Evolutionary conservation across 2,113 vertebrate species (phyloP), one percentile per base, ranked within the genome.

Genomic region (Promerops cafer): DNA sequence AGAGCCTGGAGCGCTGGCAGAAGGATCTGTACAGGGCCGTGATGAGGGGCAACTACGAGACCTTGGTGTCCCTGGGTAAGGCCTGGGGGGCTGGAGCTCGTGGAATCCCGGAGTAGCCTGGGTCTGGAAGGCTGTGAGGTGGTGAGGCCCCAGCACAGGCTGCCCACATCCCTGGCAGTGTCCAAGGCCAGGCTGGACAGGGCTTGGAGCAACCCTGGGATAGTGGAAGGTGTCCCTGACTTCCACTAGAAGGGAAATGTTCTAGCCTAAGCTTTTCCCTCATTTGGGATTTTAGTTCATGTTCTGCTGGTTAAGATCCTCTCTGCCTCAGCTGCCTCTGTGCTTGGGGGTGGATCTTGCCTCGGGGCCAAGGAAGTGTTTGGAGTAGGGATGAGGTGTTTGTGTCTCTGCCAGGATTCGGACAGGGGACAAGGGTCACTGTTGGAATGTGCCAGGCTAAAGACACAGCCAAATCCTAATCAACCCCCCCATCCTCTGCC

Each of bases 21-120:
- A 98, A 98, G 93, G 97, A 97, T 6, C 98, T 98, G 44, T 98
- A 98, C 96, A 88, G 96, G 93, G 97, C 98, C 0, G 98, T 98
- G 59, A 98, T 98, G 97, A 85, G 97, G 47, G 96, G 97, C 30
- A 98, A 98, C 96, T 98, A 98, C 0, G 98, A 98, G 85, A 97
- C 84, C 24, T 90, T 98, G 59, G 77, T 98, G 33, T 98, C 98
- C 52, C 97, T 98, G 96, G 98, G 98, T 98, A 63, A 90, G 88
- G 88, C 39, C 0, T 40, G 74, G 4, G 84, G 17, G 8, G 3
- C 28, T 53, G 47, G 28, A 23, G 72, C 54, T 54, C 35, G 2
- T 18, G 54, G 54, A 53, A 19, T 47, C 17, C 0, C 18, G 87
- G 59, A 59, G 3, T 4, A 11, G n/a, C 23, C 52, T 52, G 28